Percentiles rank a stretch among this genome's conserved stretches.
These are phyloP conservation scores for Coryphaenoides rupestris DNA, from an alignment of 2,113 vertebrate genomes.

Conservation along the genomic window DNA sequence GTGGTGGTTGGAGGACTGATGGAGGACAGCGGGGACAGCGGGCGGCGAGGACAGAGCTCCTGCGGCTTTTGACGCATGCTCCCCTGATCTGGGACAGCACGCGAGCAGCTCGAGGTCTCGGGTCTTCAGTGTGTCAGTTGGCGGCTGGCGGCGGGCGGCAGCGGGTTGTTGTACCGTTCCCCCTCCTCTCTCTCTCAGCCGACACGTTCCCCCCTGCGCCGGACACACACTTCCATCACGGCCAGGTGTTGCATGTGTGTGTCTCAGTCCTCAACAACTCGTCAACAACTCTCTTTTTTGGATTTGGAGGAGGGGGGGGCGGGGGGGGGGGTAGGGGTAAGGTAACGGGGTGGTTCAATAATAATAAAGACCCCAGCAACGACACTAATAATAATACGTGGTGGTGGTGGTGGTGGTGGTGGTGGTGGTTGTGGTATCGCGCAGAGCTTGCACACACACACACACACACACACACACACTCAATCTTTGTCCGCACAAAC, in stretches of 20 bases:
- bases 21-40: conserved; percentile 49
- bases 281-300: conserved; percentile 27
- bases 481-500: too few relatives aligned
- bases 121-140: background rate
- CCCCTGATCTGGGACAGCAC: conserved; percentile 59
- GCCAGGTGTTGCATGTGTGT: conserved; percentile 57
- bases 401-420: too few relatives aligned
- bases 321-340: background rate
- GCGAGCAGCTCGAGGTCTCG: background rate
- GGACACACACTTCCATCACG: conserved; percentile 73
- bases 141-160: conserved; percentile 32
- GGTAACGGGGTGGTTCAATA: background rate
- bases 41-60: conserved; percentile 39
- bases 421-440: background rate
- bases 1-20: conserved; percentile 43
- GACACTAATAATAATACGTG: too few relatives aligned
- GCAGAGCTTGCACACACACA: too few relatives aligned
- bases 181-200: conserved; percentile 75
- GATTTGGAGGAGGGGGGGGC: conserved; percentile 56
- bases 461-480: too few relatives aligned
- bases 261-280: conserved; percentile 66
- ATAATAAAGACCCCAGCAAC: conserved; percentile 28
- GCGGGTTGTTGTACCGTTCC: too few relatives aligned
- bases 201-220: conserved; percentile 78
- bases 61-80: conserved; percentile 68